A percentile compares a stretch with the other conserved stretches of the same genome.
Conservation (phyloP, 1,140 invertebrate genomes). For the Pantala flavescens region DNA sequence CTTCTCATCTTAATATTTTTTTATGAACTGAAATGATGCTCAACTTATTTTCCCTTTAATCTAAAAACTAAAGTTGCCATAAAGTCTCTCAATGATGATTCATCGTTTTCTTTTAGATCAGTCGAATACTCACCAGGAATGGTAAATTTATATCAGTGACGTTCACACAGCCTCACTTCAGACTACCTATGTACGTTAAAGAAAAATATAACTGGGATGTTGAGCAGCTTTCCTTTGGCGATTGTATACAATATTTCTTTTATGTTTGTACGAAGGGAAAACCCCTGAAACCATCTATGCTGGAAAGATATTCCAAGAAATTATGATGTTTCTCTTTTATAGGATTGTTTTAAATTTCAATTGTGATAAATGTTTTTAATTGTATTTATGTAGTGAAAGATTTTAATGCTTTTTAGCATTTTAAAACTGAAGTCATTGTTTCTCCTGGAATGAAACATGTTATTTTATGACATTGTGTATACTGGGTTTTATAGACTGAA, state of each 20-base stretch:
- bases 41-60: neutral
- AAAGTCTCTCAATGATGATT: neutral
- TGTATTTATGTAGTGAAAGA: too few species aligned
- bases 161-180: constrained; percentile 10
- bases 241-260: constrained; percentile 7
- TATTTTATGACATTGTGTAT: too few species aligned
- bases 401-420: too few species aligned
- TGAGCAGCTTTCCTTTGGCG: neutral
- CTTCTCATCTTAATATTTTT: neutral
- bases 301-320: neutral
- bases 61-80: too few species aligned
- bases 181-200: neutral
- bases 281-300: neutral
- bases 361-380: too few species aligned
- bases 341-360: too few species aligned
- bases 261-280: neutral
- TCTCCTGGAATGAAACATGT: too few species aligned
- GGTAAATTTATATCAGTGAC: constrained; percentile 12
- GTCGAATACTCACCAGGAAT: neutral
- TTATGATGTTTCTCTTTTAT: too few species aligned
- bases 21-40: neutral
- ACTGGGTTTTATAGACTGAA: too few species aligned
- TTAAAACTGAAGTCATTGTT: too few species aligned
- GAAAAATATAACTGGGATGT: constrained; percentile 10
- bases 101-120: neutral